Percentiles rank a stretch among this genome's conserved stretches.
phyloP scores from a whole-genome alignment of 2,113 vertebrate genomes.

The Tylochromis polylepis region DNA sequence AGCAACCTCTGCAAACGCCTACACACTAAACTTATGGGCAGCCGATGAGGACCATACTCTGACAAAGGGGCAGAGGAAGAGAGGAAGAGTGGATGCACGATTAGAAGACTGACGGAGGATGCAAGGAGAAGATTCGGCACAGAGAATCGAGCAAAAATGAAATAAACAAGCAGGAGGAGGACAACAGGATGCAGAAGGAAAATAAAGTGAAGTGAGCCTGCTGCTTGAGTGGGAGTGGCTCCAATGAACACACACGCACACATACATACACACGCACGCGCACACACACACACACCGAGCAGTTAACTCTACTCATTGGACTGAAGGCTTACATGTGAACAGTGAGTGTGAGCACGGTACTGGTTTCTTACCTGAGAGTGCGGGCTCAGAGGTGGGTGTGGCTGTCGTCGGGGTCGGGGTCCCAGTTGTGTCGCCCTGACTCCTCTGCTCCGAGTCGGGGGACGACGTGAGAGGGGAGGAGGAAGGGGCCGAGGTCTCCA shows the following conservation, averaged over 20 bases:
- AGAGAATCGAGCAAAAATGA: background rate
- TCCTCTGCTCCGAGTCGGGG: conserved; percentile 79
- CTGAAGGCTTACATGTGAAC: background rate
- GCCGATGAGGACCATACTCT: conserved; percentile 88
- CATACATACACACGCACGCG: background rate
- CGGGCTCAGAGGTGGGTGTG: conserved; percentile 53
- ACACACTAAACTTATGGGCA: conserved; percentile 95
- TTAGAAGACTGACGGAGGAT: conserved; percentile 14
- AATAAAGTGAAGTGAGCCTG: conserved; percentile 36
- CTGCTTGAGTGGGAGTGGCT: conserved; percentile 57
- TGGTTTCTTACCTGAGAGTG: conserved; percentile 61
- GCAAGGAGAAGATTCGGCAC: conserved; percentile 10
- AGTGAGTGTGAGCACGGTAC: background rate
- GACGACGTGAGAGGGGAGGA: conserved; percentile 75
- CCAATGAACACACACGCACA: conserved; percentile 11
- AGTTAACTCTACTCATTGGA: background rate
- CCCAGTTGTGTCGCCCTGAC: conserved; percentile 19
- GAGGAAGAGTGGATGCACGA: conserved; percentile 49
- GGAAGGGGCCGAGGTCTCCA: conserved; percentile 75
- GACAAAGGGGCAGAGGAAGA: conserved; percentile 68
- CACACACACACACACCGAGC: background rate
- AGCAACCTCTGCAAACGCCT: conserved; percentile 94
- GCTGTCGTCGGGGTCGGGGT: conserved; percentile 9
- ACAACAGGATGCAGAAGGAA: conserved; percentile 41
- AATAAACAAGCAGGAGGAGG: background rate